Evolutionary conservation across 2,797 vertebrate genomes (phyloP), one percentile per base, ranked within the genome.

Genomic region (Lepus oiostolus): DNA sequence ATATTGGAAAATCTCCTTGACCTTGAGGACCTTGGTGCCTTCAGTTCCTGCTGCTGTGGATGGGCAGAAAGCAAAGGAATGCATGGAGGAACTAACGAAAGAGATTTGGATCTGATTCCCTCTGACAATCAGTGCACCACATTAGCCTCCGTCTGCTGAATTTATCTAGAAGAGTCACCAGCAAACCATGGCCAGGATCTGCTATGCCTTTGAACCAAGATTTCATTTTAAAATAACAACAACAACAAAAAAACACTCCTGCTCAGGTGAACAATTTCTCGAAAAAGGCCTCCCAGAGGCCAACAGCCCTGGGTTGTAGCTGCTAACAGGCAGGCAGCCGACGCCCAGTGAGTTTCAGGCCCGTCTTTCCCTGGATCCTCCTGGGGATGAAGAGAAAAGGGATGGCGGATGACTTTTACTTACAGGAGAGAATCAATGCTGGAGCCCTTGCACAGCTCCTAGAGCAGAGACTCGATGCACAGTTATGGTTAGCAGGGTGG

Each of bases 291-390:
- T 58, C 54, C 19, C 30, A 21, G 17, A 28, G 7, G 83, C 85
- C 62, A 74, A 60, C 7, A 77, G 26, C 1, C 0, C 4, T 24
- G 22, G 28, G 17, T 21, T 42, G 7, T 50, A 32, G 26, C 14
- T 60, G 38, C 35, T 77, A 8, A 60, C 8, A 52, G 72, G 8
- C 52, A 88, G 75, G 52, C 28, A 75, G 52, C 47, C 5, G n/a
- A 35, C 11, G 42, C 0, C 0, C 6, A 58, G 4, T 0, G 1
- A 54, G 19, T 22, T 17, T 42, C 32, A 26, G 1, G 67, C 9
- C 42, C 32, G 35, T 11, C 26, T 21, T 47, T 24, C 38, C 30
- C 71, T 9, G 5, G 22, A 58, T 68, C 17, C 9, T 85, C 72
- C 76, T 7, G 21, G 50, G 32, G 35, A 10, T 9, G 28, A 80